These are phyloP conservation scores for Pimpla rufipes DNA, from an alignment of 2,888 invertebrate species.

Conservation along the genomic window DNA sequence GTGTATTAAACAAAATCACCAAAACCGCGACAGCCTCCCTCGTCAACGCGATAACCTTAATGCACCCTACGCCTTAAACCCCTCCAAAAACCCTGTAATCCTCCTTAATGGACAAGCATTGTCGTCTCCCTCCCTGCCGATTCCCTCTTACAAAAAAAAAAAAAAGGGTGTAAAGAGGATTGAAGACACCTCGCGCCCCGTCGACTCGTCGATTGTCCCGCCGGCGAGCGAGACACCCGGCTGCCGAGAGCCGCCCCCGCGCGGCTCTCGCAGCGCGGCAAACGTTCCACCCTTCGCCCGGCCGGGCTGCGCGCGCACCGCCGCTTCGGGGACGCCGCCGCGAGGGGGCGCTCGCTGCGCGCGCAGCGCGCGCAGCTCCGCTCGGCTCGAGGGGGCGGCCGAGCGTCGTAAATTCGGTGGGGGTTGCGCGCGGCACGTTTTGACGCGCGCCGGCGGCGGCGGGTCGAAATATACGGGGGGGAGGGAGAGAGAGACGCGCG, in stretches of 20 bases:
- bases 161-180: neutral
- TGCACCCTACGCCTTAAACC: too few relatives aligned
- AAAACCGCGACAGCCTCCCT: too few relatives aligned
- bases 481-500: slow-evolving; percentile 60
- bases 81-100: too few relatives aligned
- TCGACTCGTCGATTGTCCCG: neutral
- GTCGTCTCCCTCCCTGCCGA: too few relatives aligned
- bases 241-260: too few relatives aligned
- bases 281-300: neutral
- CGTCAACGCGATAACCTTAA: too few relatives aligned
- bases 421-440: slow-evolving; percentile 78
- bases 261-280: neutral
- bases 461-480: slow-evolving; percentile 65
- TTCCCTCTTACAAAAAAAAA: neutral
- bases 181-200: neutral
- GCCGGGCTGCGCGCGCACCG: slow-evolving; percentile 25
- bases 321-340: slow-evolving; percentile 24
- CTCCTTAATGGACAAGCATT: too few relatives aligned
- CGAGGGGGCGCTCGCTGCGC: slow-evolving; percentile 15
- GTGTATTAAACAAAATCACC: too few relatives aligned
- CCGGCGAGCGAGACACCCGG: too few relatives aligned
- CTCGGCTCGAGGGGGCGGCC: slow-evolving; percentile 53
- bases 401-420: slow-evolving; percentile 77
- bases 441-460: slow-evolving; percentile 69
- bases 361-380: slow-evolving; percentile 37